Evolutionary conservation across 2,888 invertebrate genomes (phyloP).

Genomic region (Taphrorychus bicolor): DNA sequence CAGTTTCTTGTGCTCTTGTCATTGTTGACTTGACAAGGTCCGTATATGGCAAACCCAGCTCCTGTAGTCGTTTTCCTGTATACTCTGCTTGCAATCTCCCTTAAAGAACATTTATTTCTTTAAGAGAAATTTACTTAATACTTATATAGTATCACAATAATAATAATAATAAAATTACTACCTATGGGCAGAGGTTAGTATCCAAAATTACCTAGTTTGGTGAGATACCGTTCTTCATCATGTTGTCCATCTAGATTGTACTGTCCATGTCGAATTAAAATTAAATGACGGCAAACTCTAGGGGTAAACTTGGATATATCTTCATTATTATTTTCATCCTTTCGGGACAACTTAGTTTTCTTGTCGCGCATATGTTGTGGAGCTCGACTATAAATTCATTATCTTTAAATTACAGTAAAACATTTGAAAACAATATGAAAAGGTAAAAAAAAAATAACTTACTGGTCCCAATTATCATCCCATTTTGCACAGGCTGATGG

Average conservation of each 20-base stretch:
- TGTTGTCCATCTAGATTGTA: slow-evolving; percentile 77
- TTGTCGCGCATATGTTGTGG: slow-evolving; percentile 76
- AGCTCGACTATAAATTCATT: slow-evolving; percentile 66
- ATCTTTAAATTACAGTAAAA: too few species aligned
- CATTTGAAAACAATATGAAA: too few species aligned
- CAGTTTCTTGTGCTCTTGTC: slow-evolving; percentile 93
- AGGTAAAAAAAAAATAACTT: slow-evolving; percentile 54
- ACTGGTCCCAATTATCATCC: slow-evolving; percentile 92
- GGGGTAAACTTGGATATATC: slow-evolving; percentile 69
- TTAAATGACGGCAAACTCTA: slow-evolving; percentile 77
- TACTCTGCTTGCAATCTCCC: slow-evolving; percentile 85
- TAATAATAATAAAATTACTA: too few species aligned
- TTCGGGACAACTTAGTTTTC: slow-evolving; percentile 59
- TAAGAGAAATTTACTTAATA: too few species aligned
- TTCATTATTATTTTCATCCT: slow-evolving; percentile 71
- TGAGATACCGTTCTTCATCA: slow-evolving; percentile 79
- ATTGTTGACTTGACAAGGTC: slow-evolving; percentile 87
- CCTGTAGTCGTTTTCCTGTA: slow-evolving; percentile 83
- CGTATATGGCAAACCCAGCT: slow-evolving; percentile 80
- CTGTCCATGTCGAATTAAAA: slow-evolving; percentile 95
- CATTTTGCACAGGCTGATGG: slow-evolving; percentile 72
- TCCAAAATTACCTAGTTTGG: slow-evolving; percentile 74
- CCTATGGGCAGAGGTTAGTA: too few species aligned
- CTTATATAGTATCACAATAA: too few species aligned
- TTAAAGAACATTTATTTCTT: slow-evolving; percentile 61